phyloP scores from a whole-genome alignment of 2,888 invertebrate genomes.

The Xestoiulus laeticollis region DNA sequence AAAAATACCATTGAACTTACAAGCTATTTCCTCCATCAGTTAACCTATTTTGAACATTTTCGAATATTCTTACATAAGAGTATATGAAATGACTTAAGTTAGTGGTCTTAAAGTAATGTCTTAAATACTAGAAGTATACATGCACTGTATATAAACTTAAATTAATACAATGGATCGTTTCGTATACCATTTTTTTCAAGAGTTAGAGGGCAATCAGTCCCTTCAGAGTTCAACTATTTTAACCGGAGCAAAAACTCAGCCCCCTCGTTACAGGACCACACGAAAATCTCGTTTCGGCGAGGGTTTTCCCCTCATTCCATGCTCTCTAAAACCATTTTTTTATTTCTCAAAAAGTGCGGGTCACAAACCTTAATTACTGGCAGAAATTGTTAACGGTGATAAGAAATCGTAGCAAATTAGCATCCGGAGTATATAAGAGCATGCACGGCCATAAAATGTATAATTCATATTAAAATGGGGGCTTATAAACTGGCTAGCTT shows the following conservation, averaged over 20 bases:
- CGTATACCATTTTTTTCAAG: neutral
- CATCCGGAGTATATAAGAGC: constrained; percentile 7
- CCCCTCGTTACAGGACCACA: neutral
- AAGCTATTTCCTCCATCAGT: too few relatives aligned
- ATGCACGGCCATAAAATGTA: constrained; percentile 19
- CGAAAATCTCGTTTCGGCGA: constrained; percentile 2
- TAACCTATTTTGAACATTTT: too few relatives aligned
- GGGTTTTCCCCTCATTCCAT: constrained; percentile 26
- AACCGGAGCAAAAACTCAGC: neutral
- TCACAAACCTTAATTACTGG: neutral
- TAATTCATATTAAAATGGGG: constrained; percentile 16
- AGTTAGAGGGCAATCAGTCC: neutral
- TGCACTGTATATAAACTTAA: too few relatives aligned
- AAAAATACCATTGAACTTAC: too few relatives aligned
- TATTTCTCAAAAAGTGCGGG: constrained; percentile 8
- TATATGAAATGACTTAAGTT: too few relatives aligned
- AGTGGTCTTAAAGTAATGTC: too few relatives aligned
- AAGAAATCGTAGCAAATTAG: neutral
- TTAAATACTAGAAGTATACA: too few relatives aligned
- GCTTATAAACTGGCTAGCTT: neutral
- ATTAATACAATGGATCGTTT: too few relatives aligned
- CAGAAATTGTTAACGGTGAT: neutral
- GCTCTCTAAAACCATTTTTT: neutral
- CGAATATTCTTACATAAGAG: too few relatives aligned
- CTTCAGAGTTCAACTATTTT: neutral